Base-by-base conservation (phyloP, 2,888 invertebrate species). In the Drepana falcataria region DNA sequence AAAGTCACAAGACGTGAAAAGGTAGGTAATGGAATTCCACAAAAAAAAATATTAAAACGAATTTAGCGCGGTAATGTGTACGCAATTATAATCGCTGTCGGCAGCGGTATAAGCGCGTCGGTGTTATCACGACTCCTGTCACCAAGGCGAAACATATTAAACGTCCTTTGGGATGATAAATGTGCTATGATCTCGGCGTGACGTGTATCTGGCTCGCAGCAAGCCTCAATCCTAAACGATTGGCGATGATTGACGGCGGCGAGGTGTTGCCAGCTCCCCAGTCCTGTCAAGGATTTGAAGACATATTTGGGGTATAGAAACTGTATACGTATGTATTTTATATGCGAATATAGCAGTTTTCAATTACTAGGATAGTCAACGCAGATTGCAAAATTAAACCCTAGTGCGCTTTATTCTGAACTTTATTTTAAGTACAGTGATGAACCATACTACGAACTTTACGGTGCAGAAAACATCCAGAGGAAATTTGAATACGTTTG, bases 111-210 rank as follows among this genome's bases (percentile, higher is more conserved):
- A 21, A 66, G 59, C 56, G 61, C 59, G 21, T 65, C 66, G 68
- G 52, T 69, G 77, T 80, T 84, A 83, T 81, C 85, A 61, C 70
- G 64, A 64, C 59, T 65, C 71, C 84, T 87, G 88, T 87, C 89
- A 82, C 71, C 78, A 68, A 68, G 70, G 71, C 79, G 74, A 79
- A 87, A 88, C 85, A 88, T 89, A 89, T 89, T 90, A 90, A 85
- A 86, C 81, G 77, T 83, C 83, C 77, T 79, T 75, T 76, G 68
- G 72, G 81, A 85, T 90, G 90, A 90, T 90, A 83, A 85, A 90
- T 88, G 88, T 80, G 75, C 70, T 70, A 68, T 67, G 76, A 79
- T 76, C 77, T 79, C 71, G 79, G 65, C 64, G 68, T 66, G 70
- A 71, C 68, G 75, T 66, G 66, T 69, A 74, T 68, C 71, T 67